Evolutionary conservation across 2,888 invertebrate species (phyloP).

Genomic region (Leptopilina myrica): DNA sequence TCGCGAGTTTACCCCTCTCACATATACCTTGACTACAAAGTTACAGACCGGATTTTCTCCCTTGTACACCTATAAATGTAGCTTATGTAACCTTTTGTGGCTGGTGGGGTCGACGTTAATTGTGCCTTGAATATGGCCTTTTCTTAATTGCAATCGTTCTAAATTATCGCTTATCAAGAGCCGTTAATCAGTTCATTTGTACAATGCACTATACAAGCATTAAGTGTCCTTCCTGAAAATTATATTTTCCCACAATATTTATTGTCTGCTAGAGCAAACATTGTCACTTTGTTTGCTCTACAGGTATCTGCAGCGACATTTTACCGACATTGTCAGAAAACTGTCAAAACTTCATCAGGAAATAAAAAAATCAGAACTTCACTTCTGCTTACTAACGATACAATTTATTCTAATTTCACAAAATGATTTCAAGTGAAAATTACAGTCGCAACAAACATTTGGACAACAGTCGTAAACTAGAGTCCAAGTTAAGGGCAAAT

Average conservation of each 20-base stretch:
- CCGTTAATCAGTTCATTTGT: background rate
- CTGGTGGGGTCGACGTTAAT: conserved; percentile 46
- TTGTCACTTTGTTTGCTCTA: no score
- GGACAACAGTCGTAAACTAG: background rate
- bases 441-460: background rate
- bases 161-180: conserved; percentile 30
- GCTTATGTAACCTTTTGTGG: conserved; percentile 37
- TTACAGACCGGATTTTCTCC: conserved; percentile 64
- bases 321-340: background rate
- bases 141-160: conserved; percentile 31
- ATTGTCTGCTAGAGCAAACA: no score
- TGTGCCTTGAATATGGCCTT: conserved; percentile 27
- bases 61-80: conserved; percentile 44
- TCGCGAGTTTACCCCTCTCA: conserved; percentile 63
- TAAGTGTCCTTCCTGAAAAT: no score
- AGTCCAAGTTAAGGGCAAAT: conserved; percentile 51
- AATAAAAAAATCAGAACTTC: no score
- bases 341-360: fast-evolving
- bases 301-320: background rate
- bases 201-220: no score
- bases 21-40: background rate
- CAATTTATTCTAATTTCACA: no score
- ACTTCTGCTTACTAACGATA: no score
- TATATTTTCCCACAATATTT: no score
- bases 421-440: no score